These are phyloP conservation scores for Tribolium madens DNA, from an alignment of 1,140 invertebrate species.

Conservation along the genomic window DNA sequence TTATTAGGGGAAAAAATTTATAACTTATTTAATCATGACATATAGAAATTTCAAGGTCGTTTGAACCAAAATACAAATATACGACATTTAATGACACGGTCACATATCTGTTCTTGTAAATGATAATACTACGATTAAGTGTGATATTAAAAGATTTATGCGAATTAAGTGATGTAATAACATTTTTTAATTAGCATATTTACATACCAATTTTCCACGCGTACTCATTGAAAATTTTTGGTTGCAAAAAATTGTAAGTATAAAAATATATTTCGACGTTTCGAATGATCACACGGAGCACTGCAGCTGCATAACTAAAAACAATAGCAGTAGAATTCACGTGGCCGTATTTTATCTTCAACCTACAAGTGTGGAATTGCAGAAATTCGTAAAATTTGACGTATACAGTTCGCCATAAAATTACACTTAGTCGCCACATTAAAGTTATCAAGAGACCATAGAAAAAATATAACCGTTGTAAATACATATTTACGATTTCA, in stretches of 20 bases:
- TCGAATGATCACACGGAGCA: too few species aligned
- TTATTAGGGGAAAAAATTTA: not conserved
- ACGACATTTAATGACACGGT: constrained; percentile 24
- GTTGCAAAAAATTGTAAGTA: not conserved
- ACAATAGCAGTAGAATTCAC: constrained; percentile 11
- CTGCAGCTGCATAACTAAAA: constrained; percentile 5
- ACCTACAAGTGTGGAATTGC: constrained; percentile 16
- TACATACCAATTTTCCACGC: constrained; percentile 4
- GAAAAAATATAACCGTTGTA: not conserved
- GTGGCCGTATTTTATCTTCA: constrained; percentile 32
- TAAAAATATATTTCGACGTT: not conserved
- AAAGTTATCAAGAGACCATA: constrained; percentile 13
- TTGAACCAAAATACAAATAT: constrained; percentile 3
- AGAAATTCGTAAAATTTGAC: constrained; percentile 29
- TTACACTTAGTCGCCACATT: constrained; percentile 1
- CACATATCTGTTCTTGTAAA: not conserved
- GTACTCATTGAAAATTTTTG: constrained; percentile 11
- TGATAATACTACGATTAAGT: constrained; percentile 6
- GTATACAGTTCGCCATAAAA: constrained; percentile 8
- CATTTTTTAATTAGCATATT: not conserved
- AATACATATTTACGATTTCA: not conserved
- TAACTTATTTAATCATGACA: constrained; percentile 7
- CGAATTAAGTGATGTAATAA: not conserved
- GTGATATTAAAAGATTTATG: not conserved
- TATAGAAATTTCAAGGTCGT: constrained; percentile 19